Conservation (phyloP, 1,140 invertebrate genomes). For the Diprion similis region DNA sequence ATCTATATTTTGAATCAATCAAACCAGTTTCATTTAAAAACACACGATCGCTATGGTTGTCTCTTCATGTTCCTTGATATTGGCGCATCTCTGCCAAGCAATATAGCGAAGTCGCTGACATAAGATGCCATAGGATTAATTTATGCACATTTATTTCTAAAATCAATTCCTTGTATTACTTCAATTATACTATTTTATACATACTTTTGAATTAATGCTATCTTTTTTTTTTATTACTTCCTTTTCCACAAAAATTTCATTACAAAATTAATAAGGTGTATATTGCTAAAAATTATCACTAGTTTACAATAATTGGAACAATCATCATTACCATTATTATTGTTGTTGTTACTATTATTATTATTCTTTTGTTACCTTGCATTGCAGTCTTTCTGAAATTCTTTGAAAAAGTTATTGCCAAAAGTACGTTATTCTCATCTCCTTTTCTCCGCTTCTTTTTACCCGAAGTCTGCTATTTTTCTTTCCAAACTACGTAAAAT, state of each 20-base stretch:
- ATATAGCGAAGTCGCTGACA: too few relatives aligned
- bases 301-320: constrained; percentile 21
- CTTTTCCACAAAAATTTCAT: constrained; percentile 33
- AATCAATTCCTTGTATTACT: not conserved
- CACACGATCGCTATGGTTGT: too few relatives aligned
- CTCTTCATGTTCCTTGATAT: too few relatives aligned
- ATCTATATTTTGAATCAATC: too few relatives aligned
- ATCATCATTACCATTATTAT: constrained; percentile 15
- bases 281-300: constrained; percentile 25
- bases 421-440: not conserved
- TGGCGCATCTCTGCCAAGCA: too few relatives aligned
- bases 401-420: constrained; percentile 26
- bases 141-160: not conserved
- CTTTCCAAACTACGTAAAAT: too few relatives aligned
- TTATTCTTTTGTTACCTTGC: constrained; percentile 15
- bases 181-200: too few relatives aligned
- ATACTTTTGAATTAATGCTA: too few relatives aligned
- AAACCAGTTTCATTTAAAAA: too few relatives aligned
- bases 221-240: constrained; percentile 1
- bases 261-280: constrained; percentile 35
- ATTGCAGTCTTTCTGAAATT: constrained; percentile 22
- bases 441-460: not conserved
- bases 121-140: not conserved
- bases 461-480: not conserved
- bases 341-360: constrained; percentile 1